A percentile compares a stretch with the other conserved stretches of the same genome.
These are phyloP conservation scores for Diachasma alloeum DNA, from an alignment of 1,140 invertebrate genomes.

Conservation along the genomic window DNA sequence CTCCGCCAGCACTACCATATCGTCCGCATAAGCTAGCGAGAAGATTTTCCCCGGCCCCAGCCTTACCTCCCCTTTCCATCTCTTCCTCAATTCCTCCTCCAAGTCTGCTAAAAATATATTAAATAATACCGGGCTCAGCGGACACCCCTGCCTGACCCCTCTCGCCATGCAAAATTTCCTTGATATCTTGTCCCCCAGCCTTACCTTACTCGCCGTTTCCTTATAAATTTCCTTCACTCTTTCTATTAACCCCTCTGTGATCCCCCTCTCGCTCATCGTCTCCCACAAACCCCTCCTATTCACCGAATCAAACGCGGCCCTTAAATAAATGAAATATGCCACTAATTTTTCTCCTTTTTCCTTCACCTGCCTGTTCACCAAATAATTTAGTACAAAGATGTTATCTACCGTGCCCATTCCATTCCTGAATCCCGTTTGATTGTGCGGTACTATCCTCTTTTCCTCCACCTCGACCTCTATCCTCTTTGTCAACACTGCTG, in stretches of 20 bases:
- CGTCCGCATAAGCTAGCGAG: conserved; percentile 18
- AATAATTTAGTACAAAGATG: too few relatives aligned
- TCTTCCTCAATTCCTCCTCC: conserved; percentile 14
- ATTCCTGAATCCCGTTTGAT: conserved; percentile 25
- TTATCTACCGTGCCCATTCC: too few relatives aligned
- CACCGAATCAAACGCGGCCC: too few relatives aligned
- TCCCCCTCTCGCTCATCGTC: too few relatives aligned
- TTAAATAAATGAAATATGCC: too few relatives aligned
- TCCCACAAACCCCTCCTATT: too few relatives aligned
- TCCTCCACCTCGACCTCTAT: conserved; percentile 18
- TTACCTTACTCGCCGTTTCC: too few relatives aligned
- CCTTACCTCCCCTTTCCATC: conserved; percentile 8
- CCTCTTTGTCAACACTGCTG: conserved; percentile 29
- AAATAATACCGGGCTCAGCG: conserved; percentile 27
- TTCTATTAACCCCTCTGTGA: too few relatives aligned
- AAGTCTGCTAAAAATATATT: conserved; percentile 25
- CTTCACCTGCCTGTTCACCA: too few relatives aligned
- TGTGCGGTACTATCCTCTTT: conserved; percentile 10
- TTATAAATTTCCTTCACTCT: too few relatives aligned
- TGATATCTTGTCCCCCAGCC: too few relatives aligned
- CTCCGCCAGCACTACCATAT: conserved; percentile 17
- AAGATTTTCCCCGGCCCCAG: conserved; percentile 18
- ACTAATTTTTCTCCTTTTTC: too few relatives aligned
- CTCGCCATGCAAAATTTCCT: conserved; percentile 1
- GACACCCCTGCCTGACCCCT: conserved; percentile 26